Base-by-base conservation (phyloP, 2,888 invertebrate species). In the Steinernema scapterisci region DNA sequence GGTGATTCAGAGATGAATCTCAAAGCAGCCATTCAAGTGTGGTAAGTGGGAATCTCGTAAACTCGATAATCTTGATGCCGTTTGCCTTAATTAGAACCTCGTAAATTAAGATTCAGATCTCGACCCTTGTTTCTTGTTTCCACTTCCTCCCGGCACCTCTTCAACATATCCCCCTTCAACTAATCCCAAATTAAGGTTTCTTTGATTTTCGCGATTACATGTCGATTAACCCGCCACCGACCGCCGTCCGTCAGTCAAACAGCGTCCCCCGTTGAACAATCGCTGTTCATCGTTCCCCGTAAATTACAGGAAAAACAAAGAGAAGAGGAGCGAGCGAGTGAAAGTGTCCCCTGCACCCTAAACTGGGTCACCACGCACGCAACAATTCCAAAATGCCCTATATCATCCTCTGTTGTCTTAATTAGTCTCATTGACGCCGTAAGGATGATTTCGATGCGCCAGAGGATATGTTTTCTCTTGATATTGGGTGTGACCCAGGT, bases 361-460 rank as follows among this genome's bases (percentile, higher is more conserved):
- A 54, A 54, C 13, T 54, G 25, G 54, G 54, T 54, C 54, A 54
- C 27, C 54, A 54, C 54, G 54, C 54, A 54, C 54, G 25, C 25
- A 44, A 44, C 45, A 44, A 44, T 44, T 16, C 45, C 45, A 44
- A 44, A 44, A 44, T 27, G 54, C 27, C 54, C 54, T 54, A 54
- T 54, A 54, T 54, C n/a, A 54, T 27, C 54, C 54, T 54, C 23
- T 54, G 54, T 54, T 54, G 54, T 54, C 54, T 54, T 54, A 54
- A 54, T 54, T 54, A 54, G 54, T 54, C 54, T 54, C 54, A 54
- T 13, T 54, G n/a, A 27, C 54, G 54, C 27, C 25, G 23, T 11
- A 21, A 54, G 23, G 27, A 54, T 54, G 54, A 54, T 27, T 54
- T 54, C 54, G 25, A 21, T 25, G 13, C 54, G 23, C 23, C 54